Percentiles rank a stretch among this genome's conserved stretches.
These are phyloP conservation scores for Sycophila texana DNA, from an alignment of 2,888 invertebrate genomes.

Conservation along the genomic window DNA sequence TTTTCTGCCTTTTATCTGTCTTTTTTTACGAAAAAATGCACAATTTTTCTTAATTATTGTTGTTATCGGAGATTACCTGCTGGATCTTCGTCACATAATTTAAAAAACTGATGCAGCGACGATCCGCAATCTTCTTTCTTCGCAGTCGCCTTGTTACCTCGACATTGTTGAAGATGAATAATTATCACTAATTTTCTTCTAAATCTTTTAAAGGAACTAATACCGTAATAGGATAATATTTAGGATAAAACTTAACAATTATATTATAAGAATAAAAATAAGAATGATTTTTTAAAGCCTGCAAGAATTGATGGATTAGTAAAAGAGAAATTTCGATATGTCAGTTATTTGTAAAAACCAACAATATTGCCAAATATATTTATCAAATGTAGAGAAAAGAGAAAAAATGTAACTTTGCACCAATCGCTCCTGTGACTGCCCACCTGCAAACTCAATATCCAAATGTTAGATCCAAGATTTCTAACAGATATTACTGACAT, in stretches of 20 bases:
- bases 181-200: constrained; percentile 48
- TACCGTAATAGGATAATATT: constrained; percentile 51
- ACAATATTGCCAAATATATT: constrained; percentile 52
- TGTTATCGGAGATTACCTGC: constrained; percentile 70
- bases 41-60: constrained; percentile 62
- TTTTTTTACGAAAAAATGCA: constrained; percentile 50
- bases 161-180: constrained; percentile 35
- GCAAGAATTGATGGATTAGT: constrained; percentile 68
- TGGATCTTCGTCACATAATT: constrained; percentile 66
- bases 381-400: constrained; percentile 48
- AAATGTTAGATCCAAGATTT: constrained; percentile 60
- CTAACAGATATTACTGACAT: constrained; percentile 46
- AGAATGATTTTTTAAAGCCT: constrained; percentile 56
- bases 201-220: constrained; percentile 47
- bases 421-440: constrained; percentile 63
- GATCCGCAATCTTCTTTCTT: constrained; percentile 49
- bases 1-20: constrained; percentile 45
- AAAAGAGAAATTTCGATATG: constrained; percentile 57
- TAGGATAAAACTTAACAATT: constrained; percentile 45
- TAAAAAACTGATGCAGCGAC: constrained; percentile 43
- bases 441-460: constrained; percentile 73
- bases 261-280: constrained; percentile 41
- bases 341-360: constrained; percentile 51
- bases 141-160: constrained; percentile 33
- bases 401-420: constrained; percentile 59